phyloP scores from a whole-genome alignment of 37 sponge, comb jelly and placozoan species.

The Oopsacas minuta region DNA sequence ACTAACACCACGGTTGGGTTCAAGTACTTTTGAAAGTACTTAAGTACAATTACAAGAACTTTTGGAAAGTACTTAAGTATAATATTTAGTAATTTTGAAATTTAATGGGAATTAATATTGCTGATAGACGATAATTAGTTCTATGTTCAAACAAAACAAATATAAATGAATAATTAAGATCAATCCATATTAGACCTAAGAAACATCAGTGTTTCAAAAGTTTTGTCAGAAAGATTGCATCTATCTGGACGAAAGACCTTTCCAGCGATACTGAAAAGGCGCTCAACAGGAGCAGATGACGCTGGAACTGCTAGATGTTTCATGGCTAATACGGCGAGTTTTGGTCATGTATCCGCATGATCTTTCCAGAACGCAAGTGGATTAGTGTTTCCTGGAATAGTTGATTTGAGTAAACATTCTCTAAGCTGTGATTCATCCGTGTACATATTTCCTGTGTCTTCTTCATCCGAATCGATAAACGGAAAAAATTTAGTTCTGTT shows the following conservation, averaged over 20 bases:
- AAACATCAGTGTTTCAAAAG: too few species aligned
- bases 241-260: slow-evolving; percentile 18
- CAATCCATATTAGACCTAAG: too few species aligned
- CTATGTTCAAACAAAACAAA: slow-evolving; percentile 11
- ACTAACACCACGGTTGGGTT: background rate
- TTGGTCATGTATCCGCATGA: slow-evolving; percentile 15
- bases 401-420: slow-evolving; percentile 13
- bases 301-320: slow-evolving; percentile 20
- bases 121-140: slow-evolving; percentile 19
- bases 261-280: slow-evolving; percentile 16
- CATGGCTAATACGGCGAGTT: slow-evolving; percentile 12
- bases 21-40: slow-evolving; percentile 6
- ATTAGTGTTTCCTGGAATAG: slow-evolving; percentile 17
- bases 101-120: slow-evolving; percentile 20
- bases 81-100: background rate
- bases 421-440: slow-evolving; percentile 18
- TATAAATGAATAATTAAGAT: too few species aligned
- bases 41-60: background rate
- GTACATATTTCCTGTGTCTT: slow-evolving; percentile 15
- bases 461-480: background rate
- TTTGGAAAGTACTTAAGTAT: background rate
- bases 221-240: slow-evolving; percentile 18
- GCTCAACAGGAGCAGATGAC: slow-evolving; percentile 18
- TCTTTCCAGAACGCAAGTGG: slow-evolving; percentile 20
- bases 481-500: slow-evolving; percentile 5